These are phyloP conservation scores for Choristoneura rosaceana DNA, from an alignment of 2,888 invertebrate species.

Conservation along the genomic window DNA sequence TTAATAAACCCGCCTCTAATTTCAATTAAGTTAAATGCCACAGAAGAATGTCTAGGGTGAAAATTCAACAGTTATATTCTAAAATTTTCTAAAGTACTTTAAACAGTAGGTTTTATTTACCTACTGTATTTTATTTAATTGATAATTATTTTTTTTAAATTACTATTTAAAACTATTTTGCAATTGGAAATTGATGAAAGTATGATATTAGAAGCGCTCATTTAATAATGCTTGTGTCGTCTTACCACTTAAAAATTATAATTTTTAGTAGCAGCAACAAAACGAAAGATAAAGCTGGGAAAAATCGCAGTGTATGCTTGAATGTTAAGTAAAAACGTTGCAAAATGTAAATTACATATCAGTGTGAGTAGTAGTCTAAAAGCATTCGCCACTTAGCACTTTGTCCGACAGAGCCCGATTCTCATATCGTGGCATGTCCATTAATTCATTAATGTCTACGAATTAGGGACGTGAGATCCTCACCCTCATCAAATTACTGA, in stretches of 20 bases:
- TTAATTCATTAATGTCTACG: conserved; percentile 68
- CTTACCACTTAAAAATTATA: background rate
- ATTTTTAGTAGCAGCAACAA: background rate
- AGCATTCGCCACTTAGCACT: conserved; percentile 37
- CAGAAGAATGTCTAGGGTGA: too few relatives aligned
- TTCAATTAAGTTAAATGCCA: too few relatives aligned
- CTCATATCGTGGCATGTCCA: conserved; percentile 57
- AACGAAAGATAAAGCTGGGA: background rate
- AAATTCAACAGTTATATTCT: too few relatives aligned
- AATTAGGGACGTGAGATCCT: conserved; percentile 58
- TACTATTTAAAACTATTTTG: too few relatives aligned
- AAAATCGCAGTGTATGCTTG: background rate
- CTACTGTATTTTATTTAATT: too few relatives aligned
- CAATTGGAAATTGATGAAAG: too few relatives aligned
- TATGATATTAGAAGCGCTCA: background rate
- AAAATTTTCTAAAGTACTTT: too few relatives aligned
- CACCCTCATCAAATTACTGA: conserved; percentile 67
- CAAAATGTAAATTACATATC: conserved; percentile 33
- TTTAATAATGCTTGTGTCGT: background rate
- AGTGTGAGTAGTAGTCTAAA: conserved; percentile 25
- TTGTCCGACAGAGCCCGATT: conserved; percentile 50
- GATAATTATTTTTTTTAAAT: too few relatives aligned
- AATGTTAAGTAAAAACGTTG: conserved; percentile 22
- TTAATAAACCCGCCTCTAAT: too few relatives aligned
- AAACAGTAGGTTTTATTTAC: too few relatives aligned